Base-by-base conservation (phyloP, 1,140 invertebrate genomes). In the Parapsyche elsis region DNA sequence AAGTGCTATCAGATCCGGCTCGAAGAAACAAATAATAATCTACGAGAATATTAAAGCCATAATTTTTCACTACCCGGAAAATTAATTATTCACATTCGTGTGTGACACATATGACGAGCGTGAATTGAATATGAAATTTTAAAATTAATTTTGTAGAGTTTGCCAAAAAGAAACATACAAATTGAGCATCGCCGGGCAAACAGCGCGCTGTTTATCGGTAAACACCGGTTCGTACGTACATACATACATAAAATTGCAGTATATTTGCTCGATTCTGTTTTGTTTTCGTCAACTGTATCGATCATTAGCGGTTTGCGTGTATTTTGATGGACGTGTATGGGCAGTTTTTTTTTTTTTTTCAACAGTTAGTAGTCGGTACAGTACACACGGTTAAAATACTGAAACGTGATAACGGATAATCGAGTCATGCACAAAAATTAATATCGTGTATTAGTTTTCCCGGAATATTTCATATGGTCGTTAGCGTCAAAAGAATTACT, bases 281-380 rank as follows among this genome's bases (percentile, higher is more conserved):
- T 67, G 24, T 26, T 67, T 67, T 67, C 64, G 24, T 67, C 64
- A 23, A 67, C 26, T 38, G 64, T 67, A 67, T 67, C 64, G 64
- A 67, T 67, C 64, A 67, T 67, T 67, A 67, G 64, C 64, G 24
- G 23, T 67, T 67, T 26, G 64, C 64, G 64, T 67, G 64, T 67
- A 30, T 24, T 67, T 67, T 67, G 64, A 67, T 67, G 64, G 64
- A 67, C 64, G 21, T 67, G 5, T 26, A 53, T 38, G n/a, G n/a
- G n/a, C n/a, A 38, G 30, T 38, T 38, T 7, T 4, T 38, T 38
- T 7, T 4, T 38, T 38, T 38, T 38, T 38, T 38, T 38, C 30
- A 38, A 7, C 30, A 38, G 30, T 38, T 38, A 38, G 30, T 38
- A 38, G n/a, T n/a, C n/a, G n/a, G n/a, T 38, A 7, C 12, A 53